phyloP scores from a whole-genome alignment of 2,888 invertebrate genomes.

The Ceramica pisi region DNA sequence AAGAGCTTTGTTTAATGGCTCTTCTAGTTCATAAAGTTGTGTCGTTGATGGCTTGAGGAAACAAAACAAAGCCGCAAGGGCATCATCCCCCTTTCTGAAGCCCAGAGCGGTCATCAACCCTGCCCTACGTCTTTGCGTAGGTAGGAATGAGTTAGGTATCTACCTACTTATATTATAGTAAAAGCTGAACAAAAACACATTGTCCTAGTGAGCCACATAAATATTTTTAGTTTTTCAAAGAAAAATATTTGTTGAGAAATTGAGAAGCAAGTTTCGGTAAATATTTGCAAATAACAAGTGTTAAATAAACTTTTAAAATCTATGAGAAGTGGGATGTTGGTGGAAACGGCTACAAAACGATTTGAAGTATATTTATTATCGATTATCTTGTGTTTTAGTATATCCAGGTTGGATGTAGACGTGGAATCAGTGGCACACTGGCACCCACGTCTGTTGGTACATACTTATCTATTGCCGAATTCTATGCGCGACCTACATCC shows the following conservation, averaged over 20 bases:
- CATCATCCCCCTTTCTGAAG: conserved; percentile 17
- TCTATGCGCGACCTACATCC: conserved; percentile 70
- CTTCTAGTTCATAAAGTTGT: conserved; percentile 11
- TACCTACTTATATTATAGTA: background rate
- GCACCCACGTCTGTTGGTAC: conserved; percentile 58
- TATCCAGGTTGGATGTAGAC: conserved; percentile 65
- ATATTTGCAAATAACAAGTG: conserved; percentile 44
- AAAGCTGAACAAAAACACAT: conserved; percentile 44
- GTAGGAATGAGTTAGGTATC: background rate
- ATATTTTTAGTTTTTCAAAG: conserved; percentile 25
- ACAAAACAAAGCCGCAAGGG: conserved; percentile 33
- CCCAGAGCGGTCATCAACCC: conserved; percentile 22
- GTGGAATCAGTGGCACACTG: conserved; percentile 59
- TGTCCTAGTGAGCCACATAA: conserved; percentile 40
- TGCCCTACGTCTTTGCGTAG: background rate
- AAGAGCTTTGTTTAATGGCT: background rate
- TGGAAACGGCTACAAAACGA: conserved; percentile 36
- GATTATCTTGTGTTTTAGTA: conserved; percentile 60
- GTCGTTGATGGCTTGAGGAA: background rate
- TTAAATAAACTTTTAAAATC: conserved; percentile 56
- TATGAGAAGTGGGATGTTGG: conserved; percentile 34
- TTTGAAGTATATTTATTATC: conserved; percentile 59
- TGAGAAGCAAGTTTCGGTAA: conserved; percentile 13
- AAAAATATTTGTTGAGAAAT: conserved; percentile 31
- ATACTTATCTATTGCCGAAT: conserved; percentile 56